A percentile compares a stretch with the other conserved stretches of the same genome.
Evolutionary conservation across 1,140 invertebrate species (phyloP).

Genomic region (Leptinotarsa undecemlineata): DNA sequence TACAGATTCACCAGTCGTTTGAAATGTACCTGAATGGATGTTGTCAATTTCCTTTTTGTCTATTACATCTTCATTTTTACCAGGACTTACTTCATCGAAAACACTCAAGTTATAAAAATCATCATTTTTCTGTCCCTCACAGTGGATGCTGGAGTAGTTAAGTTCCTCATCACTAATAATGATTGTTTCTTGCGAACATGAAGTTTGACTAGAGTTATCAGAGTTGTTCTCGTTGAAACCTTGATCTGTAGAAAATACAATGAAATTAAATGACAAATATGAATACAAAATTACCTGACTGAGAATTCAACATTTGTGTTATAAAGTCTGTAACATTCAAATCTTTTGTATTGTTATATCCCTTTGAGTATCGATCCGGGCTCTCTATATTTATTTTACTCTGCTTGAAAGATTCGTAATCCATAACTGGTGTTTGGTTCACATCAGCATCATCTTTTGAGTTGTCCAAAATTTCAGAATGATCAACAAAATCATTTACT

Average conservation of each 20-base stretch:
- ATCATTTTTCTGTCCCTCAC: conserved; percentile 18
- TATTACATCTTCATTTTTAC: not conserved
- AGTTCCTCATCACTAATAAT: conserved; percentile 48
- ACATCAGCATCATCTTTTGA: no score
- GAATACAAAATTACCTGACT: not conserved
- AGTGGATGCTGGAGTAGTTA: conserved; percentile 45
- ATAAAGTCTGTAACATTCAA: conserved; percentile 43
- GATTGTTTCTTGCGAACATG: conserved; percentile 37
- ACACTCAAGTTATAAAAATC: conserved; percentile 17
- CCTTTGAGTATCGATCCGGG: no score
- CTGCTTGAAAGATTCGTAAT: no score
- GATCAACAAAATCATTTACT: no score
- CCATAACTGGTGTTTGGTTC: no score
- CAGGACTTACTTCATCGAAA: conserved; percentile 4
- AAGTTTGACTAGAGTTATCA: not conserved
- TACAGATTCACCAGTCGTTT: not conserved
- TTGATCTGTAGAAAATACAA: no score
- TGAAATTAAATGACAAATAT: no score
- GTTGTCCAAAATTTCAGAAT: no score
- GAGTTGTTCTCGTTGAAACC: not conserved
- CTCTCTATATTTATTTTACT: no score
- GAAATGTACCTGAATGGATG: conserved; percentile 21
- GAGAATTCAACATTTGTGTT: conserved; percentile 20
- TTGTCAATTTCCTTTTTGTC: conserved; percentile 10
- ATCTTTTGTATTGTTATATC: not conserved